Evolutionary conservation across 2,797 vertebrate species (phyloP), one percentile per base, ranked within the genome.

Genomic region (Sebastes trivittatus): DNA sequence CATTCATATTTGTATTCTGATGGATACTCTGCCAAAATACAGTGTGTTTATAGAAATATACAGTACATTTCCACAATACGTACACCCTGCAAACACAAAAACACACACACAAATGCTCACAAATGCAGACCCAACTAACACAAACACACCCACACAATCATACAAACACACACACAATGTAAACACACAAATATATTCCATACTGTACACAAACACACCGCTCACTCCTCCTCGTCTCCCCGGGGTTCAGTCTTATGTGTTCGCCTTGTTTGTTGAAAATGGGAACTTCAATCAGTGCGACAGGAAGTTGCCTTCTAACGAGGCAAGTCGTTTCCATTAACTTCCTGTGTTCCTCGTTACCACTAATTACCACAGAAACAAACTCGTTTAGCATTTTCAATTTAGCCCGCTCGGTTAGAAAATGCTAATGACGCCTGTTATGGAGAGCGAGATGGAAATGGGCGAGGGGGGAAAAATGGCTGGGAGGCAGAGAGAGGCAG

Each of bases 331-430:
- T 94, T 95, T 94, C 94, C 94, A 96, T 96, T 96, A 95, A 95
- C 93, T 95, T 95, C 87, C 90, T 92, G 91, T 94, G 93, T 95
- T 95, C 88, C 93, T 95, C 92, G 94, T 95, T 96, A 95, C 94
- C 84, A 80, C 92, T 94, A 95, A 96, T 95, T 93, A 94, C 91
- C 83, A 87, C 78, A 86, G 93, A 89, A 93, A 93, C 92, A 95
- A 95, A 94, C 95, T 95, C 90, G 87, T 95, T 95, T 95, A 95
- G 90, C 94, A 93, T 95, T 95, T 96, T 95, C 94, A 95, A 96
- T 96, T 96, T 95, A 92, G 94, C 84, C 91, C 54, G 89, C 90
- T 90, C 84, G 61, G 87, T 90, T 89, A 86, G 88, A 91, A 95
- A 95, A 96, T 95, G 94, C 94, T 95, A 96, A 96, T 95, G 92